A percentile compares a stretch with the other conserved stretches of the same genome.
Evolutionary conservation across 2,888 invertebrate genomes (phyloP).

Genomic region (Cryptosula pallasiana): DNA sequence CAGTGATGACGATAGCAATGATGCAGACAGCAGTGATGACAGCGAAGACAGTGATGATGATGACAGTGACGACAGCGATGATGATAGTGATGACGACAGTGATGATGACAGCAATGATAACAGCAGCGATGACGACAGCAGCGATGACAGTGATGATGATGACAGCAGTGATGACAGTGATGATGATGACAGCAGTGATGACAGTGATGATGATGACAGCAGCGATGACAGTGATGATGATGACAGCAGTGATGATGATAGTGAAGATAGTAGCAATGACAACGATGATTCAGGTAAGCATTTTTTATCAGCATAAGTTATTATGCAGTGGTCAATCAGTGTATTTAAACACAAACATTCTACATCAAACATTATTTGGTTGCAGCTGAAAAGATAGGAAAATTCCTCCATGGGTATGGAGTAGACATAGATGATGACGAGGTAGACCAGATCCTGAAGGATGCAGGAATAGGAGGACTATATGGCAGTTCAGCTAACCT

Average conservation of each 20-base stretch:
- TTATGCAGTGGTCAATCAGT: too few species aligned
- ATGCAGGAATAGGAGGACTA: neutral
- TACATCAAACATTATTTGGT: too few species aligned
- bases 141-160: neutral
- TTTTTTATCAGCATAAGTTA: too few species aligned
- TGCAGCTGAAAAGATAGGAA: neutral
- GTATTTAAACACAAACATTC: too few species aligned
- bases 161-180: neutral
- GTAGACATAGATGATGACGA: neutral
- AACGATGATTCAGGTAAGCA: too few species aligned
- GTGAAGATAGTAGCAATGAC: too few species aligned
- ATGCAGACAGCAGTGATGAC: neutral
- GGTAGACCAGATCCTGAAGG: neutral
- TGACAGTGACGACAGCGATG: neutral
- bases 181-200: neutral
- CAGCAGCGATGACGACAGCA: neutral
- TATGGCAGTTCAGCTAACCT: neutral
- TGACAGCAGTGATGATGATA: neutral
- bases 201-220: neutral
- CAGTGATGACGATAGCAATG: neutral
- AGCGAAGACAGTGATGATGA: neutral
- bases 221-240: neutral
- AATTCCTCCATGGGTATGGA: conserved; percentile 5
- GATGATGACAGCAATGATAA: neutral
- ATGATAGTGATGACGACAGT: conserved; percentile 4